Evolutionary conservation across 2,797 vertebrate genomes (phyloP).

Genomic region (Loris lydekkerianus): DNA sequence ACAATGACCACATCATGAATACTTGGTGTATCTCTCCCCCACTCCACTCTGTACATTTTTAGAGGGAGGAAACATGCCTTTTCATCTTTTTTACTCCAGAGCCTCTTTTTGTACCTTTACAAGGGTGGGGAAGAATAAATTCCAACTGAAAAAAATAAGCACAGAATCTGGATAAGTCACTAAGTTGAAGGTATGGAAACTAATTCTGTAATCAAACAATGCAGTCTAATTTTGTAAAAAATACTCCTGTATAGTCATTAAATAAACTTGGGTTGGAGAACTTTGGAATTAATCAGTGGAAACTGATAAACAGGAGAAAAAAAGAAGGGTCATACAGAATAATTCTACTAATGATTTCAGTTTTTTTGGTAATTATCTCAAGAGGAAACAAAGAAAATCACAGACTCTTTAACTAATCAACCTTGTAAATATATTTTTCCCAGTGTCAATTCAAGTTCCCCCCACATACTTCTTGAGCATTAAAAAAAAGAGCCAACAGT

Average conservation of each 20-base stretch:
- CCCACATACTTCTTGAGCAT: background rate
- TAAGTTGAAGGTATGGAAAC: background rate
- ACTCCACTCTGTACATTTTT: background rate
- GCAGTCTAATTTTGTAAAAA: background rate
- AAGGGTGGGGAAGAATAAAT: slow-evolving; percentile 1
- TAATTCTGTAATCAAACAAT: background rate
- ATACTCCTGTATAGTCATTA: background rate
- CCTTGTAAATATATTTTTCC: slow-evolving; percentile 45
- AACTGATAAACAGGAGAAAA: slow-evolving; percentile 8
- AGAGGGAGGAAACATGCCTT: background rate
- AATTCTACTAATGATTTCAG: slow-evolving; percentile 61
- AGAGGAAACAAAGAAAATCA: slow-evolving; percentile 69
- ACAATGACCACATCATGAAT: rapidly evolving
- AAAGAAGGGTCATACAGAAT: background rate
- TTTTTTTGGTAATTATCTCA: slow-evolving; percentile 41
- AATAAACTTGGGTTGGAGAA: slow-evolving; percentile 27
- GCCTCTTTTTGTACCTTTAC: background rate
- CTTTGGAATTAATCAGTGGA: slow-evolving; percentile 34
- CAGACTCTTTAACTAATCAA: slow-evolving; percentile 14
- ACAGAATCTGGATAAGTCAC: background rate
- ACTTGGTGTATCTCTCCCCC: background rate
- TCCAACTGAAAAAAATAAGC: slow-evolving; percentile 49
- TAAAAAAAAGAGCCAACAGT: slow-evolving; percentile 22
- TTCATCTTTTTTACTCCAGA: background rate
- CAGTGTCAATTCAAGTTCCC: slow-evolving; percentile 47